Evolutionary conservation across 2,113 vertebrate genomes (phyloP).

Genomic region (Synchiropus splendidus): DNA sequence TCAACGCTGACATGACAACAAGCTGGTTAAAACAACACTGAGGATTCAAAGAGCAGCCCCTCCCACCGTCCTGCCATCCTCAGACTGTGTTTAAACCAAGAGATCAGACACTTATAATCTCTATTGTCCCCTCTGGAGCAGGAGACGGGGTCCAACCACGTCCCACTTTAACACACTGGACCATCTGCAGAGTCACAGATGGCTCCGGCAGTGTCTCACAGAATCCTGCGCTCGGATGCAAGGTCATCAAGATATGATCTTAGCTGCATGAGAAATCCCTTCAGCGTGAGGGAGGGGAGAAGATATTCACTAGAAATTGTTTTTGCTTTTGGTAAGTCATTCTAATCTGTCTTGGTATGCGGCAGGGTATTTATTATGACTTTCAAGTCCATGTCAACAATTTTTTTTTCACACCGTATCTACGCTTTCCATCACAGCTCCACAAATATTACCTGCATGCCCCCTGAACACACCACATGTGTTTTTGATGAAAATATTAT

Average conservation of each 20-base stretch:
- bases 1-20: not conserved
- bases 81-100: conserved; percentile 42
- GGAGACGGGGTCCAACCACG: conserved; percentile 34
- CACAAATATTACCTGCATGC: conserved; percentile 14
- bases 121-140: conserved; percentile 43
- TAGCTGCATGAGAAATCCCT: conserved; percentile 10
- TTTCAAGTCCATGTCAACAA: conserved; percentile 32
- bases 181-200: conserved; percentile 61
- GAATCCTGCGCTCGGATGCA: conserved; percentile 32
- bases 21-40: conserved; percentile 18
- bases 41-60: conserved; percentile 39
- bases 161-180: conserved; percentile 45
- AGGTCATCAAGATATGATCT: conserved; percentile 39
- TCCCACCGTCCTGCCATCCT: conserved; percentile 28
- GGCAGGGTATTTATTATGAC: conserved; percentile 29
- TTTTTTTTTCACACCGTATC: conserved; percentile 25
- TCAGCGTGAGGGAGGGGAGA: conserved; percentile 1
- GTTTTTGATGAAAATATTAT: conserved; percentile 32
- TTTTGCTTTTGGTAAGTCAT: conserved; percentile 32
- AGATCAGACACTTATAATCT: conserved; percentile 65
- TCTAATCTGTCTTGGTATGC: conserved; percentile 29
- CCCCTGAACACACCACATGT: conserved; percentile 19
- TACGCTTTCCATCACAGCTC: conserved; percentile 8
- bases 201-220: conserved; percentile 23
- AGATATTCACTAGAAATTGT: conserved; percentile 13